These are phyloP conservation scores for Acronicta alni DNA, from an alignment of 2,888 invertebrate genomes.

Conservation along the genomic window DNA sequence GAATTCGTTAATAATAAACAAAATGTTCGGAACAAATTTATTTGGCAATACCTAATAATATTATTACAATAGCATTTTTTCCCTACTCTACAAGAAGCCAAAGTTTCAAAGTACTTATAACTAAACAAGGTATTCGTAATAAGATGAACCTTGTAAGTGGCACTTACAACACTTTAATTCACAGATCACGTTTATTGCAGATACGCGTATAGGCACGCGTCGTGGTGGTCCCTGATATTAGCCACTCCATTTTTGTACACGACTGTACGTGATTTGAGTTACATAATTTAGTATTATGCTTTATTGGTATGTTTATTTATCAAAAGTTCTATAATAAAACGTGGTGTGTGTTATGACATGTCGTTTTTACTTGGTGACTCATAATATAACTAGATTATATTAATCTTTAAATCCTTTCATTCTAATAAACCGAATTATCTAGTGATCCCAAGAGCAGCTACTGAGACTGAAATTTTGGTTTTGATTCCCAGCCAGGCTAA, in stretches of 20 bases:
- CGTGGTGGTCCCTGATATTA: conserved; percentile 59
- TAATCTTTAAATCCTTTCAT: too few species aligned
- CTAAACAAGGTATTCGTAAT: conserved; percentile 30
- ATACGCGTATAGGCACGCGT: conserved; percentile 38
- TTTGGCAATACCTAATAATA: too few species aligned
- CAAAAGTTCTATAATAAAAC: conserved; percentile 4
- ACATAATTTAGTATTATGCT: conserved; percentile 30
- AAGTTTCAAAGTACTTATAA: not conserved
- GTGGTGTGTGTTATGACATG: conserved; percentile 3
- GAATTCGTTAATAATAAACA: too few species aligned
- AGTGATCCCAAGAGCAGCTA: too few species aligned
- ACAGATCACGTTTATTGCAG: conserved; percentile 47
- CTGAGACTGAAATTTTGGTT: too few species aligned
- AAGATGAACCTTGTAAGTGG: conserved; percentile 27
- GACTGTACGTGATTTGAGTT: conserved; percentile 46
- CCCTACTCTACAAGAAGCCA: not conserved
- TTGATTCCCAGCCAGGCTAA: too few species aligned
- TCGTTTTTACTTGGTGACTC: not conserved
- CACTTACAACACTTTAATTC: conserved; percentile 23
- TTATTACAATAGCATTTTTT: too few species aligned
- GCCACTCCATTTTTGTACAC: conserved; percentile 48
- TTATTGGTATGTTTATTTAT: conserved; percentile 18
- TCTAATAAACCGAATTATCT: too few species aligned
- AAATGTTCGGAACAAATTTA: too few species aligned
- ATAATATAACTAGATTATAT: too few species aligned